Conservation (phyloP, 2,113 vertebrate genomes). For the Catharus bicknelli region DNA sequence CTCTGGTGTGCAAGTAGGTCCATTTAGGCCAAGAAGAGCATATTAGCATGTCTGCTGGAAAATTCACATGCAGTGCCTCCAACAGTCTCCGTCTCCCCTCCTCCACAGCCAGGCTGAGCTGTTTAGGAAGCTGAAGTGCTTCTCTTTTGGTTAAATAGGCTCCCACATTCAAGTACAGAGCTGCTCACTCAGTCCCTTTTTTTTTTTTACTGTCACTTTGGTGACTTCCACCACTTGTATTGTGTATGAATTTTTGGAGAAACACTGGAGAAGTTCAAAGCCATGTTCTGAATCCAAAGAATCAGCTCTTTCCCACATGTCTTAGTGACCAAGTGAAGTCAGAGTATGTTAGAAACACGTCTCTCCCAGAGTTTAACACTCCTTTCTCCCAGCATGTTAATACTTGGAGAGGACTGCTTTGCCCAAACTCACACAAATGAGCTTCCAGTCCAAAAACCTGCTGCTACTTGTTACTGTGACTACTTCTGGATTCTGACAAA, state of each 20-base stretch:
- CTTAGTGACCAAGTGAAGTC: not conserved
- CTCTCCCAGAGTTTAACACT: not conserved
- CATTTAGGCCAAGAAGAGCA: not conserved
- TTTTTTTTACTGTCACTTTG: not conserved
- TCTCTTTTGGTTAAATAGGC: not conserved
- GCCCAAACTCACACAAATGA: not conserved
- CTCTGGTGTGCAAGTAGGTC: not conserved
- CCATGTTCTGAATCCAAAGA: not conserved
- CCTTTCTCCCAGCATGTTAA: fast-evolving
- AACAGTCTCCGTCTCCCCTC: not conserved
- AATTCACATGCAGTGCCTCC: not conserved
- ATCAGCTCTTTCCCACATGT: not conserved
- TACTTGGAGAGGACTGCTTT: not conserved
- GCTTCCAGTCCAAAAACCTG: not conserved
- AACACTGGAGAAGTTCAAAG: not conserved
- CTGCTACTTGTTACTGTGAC: not conserved
- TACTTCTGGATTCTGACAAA: not conserved
- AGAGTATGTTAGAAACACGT: fast-evolving
- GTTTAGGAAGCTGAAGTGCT: not conserved
- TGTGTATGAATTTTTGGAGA: not conserved
- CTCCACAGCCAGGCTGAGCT: not conserved
- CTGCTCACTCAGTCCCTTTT: not conserved
- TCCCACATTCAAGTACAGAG: not conserved
- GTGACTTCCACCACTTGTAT: not conserved
- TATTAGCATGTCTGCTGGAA: not conserved